phyloP scores from a whole-genome alignment of 2,113 vertebrate genomes.

The Bos javanicus region DNA sequence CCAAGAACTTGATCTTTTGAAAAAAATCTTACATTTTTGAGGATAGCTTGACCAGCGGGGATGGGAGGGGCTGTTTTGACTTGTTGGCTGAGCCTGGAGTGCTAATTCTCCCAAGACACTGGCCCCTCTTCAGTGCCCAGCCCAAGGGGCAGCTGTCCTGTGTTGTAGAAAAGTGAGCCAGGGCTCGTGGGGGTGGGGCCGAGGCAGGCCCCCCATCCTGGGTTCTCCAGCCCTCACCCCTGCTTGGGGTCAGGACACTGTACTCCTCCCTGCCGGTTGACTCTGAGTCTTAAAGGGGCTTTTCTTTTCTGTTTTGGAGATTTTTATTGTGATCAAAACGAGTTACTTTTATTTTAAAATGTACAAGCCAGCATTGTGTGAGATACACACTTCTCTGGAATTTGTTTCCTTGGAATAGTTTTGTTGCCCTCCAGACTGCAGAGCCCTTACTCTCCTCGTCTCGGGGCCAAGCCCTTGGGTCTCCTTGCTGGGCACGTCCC shows the following conservation, averaged over 20 bases:
- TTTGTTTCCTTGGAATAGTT: background rate
- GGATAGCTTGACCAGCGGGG: background rate
- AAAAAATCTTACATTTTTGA: background rate
- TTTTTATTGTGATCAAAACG: background rate
- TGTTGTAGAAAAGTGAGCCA: background rate
- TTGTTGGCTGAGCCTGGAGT: background rate
- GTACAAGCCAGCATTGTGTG: background rate
- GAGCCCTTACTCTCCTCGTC: background rate
- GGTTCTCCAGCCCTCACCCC: background rate
- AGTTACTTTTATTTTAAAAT: background rate
- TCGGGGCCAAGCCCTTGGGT: background rate
- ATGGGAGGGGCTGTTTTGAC: background rate
- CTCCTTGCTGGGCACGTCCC: background rate
- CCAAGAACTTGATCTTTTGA: background rate
- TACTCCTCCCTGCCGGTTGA: background rate
- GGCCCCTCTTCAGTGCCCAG: background rate
- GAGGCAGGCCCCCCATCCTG: fast-evolving
- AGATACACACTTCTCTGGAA: background rate
- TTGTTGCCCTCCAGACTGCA: background rate
- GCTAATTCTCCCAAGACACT: background rate
- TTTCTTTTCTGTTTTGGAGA: background rate
- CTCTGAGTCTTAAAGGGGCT: background rate
- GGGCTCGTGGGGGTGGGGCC: background rate
- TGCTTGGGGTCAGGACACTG: background rate
- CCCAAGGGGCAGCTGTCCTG: background rate